Conservation (phyloP, 30 jellyfish, hydroid and myxozoan genomes). For the Morbakka virulenta region DNA sequence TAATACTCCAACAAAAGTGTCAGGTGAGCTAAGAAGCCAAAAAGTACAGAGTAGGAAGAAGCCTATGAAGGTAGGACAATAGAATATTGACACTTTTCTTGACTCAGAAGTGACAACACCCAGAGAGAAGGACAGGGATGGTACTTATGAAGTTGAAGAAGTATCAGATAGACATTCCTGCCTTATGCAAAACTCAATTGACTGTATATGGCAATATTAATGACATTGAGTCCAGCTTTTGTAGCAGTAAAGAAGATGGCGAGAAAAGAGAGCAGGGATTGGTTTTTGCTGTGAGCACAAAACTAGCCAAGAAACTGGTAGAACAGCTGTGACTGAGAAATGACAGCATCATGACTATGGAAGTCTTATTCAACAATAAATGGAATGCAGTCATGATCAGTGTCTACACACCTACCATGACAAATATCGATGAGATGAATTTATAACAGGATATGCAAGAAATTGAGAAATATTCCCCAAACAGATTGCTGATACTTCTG, state of each 20-base stretch:
- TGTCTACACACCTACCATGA: conserved; percentile 1
- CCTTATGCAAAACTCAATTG: background rate
- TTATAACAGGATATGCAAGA: no score
- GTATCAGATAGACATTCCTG: conserved; percentile 7
- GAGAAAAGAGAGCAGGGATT: background rate
- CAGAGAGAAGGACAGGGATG: no score
- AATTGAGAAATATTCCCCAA: background rate
- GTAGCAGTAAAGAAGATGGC: background rate
- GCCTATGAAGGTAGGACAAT: no score
- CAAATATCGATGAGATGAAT: no score
- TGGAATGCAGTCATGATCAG: background rate
- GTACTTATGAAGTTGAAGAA: background rate
- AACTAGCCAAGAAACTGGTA: no score
- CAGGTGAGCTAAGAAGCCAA: no score
- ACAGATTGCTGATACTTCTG: background rate
- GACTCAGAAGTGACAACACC: no score
- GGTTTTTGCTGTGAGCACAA: no score
- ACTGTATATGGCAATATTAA: background rate
- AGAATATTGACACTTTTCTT: no score
- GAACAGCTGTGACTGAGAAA: no score
- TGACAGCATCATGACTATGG: background rate
- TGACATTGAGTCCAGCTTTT: background rate
- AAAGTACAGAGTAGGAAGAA: no score
- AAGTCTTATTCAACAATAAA: background rate
- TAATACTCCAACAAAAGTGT: no score